These are phyloP conservation scores for Isoperla grammatica DNA, from an alignment of 2,888 invertebrate species.

Conservation along the genomic window DNA sequence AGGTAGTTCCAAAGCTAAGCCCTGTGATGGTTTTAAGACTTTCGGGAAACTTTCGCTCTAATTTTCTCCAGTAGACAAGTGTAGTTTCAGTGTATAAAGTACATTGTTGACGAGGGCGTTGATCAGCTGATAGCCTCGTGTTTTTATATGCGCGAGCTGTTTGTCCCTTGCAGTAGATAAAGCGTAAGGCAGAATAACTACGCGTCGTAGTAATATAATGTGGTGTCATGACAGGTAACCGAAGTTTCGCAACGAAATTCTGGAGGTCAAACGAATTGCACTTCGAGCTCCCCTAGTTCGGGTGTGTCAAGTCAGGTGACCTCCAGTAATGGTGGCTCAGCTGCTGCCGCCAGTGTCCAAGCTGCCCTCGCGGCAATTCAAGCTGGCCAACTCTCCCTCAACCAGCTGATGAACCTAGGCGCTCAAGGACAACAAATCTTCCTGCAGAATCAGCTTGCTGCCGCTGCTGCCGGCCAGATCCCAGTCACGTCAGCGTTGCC, in stretches of 20 bases:
- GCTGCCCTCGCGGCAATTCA: constrained; percentile 45
- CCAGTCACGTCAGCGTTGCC: constrained; percentile 34
- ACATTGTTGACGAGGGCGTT: too few relatives aligned
- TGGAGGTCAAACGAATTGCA: constrained; percentile 45
- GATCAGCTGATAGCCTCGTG: too few relatives aligned
- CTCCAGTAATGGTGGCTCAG: constrained; percentile 30
- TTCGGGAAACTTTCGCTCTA: too few relatives aligned
- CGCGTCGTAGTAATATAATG: background rate
- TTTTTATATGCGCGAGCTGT: background rate
- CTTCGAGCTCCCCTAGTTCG: constrained; percentile 46
- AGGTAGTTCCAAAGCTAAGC: too few relatives aligned
- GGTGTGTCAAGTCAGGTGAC: constrained; percentile 46
- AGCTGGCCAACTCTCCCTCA: constrained; percentile 44
- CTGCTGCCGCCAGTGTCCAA: constrained; percentile 41
- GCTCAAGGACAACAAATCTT: constrained; percentile 29
- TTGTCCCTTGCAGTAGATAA: background rate
- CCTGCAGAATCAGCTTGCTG: constrained; percentile 43
- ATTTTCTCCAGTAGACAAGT: too few relatives aligned
- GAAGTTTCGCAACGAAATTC: constrained; percentile 46
- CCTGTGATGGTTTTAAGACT: too few relatives aligned
- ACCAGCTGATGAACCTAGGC: constrained; percentile 40
- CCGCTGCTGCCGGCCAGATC: constrained; percentile 37
- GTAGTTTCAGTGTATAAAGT: too few relatives aligned
- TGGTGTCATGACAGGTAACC: constrained; percentile 41
- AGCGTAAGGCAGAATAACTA: background rate